Percentiles rank a stretch among this genome's conserved stretches.
Evolutionary conservation across 2,113 vertebrate species (phyloP).

Genomic region (Rattus norvegicus): GRCr8 NC_086025.1:1846501-1847000

Average conservation of each 20-base stretch:
- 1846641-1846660: not conserved
- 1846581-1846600: not conserved
- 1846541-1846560: not conserved
- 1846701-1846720: not conserved
- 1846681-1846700: not conserved
- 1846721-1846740: not conserved
- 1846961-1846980: not conserved
- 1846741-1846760: not conserved
- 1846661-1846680: not conserved
- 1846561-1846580: not conserved
- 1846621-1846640: not conserved
- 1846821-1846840: too few relatives aligned
- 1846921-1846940: not conserved
- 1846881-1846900: too few relatives aligned
- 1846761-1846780: not conserved
- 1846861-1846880: too few relatives aligned
- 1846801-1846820: not conserved
- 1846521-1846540: not conserved
- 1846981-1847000: not conserved
- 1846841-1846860: too few relatives aligned
- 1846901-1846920: too few relatives aligned
- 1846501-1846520: not conserved
- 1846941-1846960: not conserved
- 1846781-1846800: not conserved
- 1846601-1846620: not conserved